Percentiles rank a stretch among this genome's conserved stretches.
These are phyloP conservation scores for Catostomus latipinnis DNA, from an alignment of 2,797 vertebrate species.

Conservation along the genomic window DNA sequence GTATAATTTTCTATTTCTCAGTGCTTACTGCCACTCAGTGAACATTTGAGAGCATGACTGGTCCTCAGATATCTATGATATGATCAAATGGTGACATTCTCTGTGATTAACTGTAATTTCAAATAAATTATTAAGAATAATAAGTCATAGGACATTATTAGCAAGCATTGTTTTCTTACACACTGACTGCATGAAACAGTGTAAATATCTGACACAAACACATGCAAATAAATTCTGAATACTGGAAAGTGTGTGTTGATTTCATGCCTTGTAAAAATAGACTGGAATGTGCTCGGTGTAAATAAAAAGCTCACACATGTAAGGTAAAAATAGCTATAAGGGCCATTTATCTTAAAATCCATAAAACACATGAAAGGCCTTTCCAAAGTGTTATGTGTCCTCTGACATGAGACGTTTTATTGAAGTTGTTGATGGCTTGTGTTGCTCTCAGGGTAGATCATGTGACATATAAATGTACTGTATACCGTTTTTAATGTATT, in stretches of 20 bases:
- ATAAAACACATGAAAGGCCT: conserved; percentile 68
- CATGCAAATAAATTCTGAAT: neutral
- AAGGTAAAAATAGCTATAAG: conserved; percentile 71
- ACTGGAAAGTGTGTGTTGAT: conserved; percentile 38
- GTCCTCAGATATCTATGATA: too few relatives aligned
- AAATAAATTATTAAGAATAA: too few relatives aligned
- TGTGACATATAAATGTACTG: neutral
- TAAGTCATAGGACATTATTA: too few relatives aligned
- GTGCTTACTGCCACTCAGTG: too few relatives aligned
- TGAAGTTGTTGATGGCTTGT: conserved; percentile 60
- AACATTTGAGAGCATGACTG: too few relatives aligned
- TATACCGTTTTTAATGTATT: neutral
- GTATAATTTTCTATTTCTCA: too few relatives aligned
- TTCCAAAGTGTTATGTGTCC: conserved; percentile 61
- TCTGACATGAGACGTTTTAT: conserved; percentile 59
- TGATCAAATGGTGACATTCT: too few relatives aligned
- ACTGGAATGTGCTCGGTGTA: conserved; percentile 72
- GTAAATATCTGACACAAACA: neutral
- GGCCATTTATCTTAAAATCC: conserved; percentile 66
- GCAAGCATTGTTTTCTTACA: too few relatives aligned
- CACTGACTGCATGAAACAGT: too few relatives aligned
- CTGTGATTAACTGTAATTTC: too few relatives aligned
- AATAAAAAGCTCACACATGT: conserved; percentile 61
- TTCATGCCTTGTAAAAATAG: conserved; percentile 66
- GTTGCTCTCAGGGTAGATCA: conserved; percentile 52